Base-by-base conservation (phyloP, 2,888 invertebrate species). In the Cryptosula pallasiana region DNA sequence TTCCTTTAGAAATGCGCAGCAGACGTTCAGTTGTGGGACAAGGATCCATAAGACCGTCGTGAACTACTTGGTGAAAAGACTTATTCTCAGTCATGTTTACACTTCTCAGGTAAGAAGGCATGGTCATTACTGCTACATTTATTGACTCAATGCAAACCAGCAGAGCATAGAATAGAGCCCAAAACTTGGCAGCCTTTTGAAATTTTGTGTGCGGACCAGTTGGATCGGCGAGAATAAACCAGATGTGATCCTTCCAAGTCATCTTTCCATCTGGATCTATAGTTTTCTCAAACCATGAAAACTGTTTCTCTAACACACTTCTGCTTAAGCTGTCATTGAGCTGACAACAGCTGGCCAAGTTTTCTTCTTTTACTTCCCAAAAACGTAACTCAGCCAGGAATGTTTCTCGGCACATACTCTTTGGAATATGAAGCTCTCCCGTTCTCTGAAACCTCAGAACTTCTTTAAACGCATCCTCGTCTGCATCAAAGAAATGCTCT, bases 401-500 rank as follows among this genome's bases (percentile, higher is more conserved):
- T 55, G 55, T 55, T n/a, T n/a, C 3, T 5, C 25, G 25, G 25
- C 55, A 55, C 55, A 55, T 55, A n/a, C 25, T 55, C n/a, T n/a
- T 20, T 55, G 55, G 55, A 55, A 55, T 25, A n/a, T 55, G 55
- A 55, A 55, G 55, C 25, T 55, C 55, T n/a, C 55, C 55, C 23
- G 55, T 55, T 55, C 55, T 5, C n/a, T 55, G 55, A n/a, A 13
- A 55, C 5, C 55, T 20, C 3, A 55, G 23, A n/a, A 55, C 55
- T 55, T 55, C 55, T 55, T 25, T 55, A 55, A 55, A n/a, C n/a
- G n/a, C n/a, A n/a, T n/a, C n/a, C n/a, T n/a, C n/a, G n/a, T n/a
- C n/a, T n/a, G n/a, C n/a, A 55, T 55, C 55, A 55, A 55, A 55
- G 55, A 55, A 55, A n/a, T 55, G 25, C 25, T 55, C 55, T n/a